Percentiles rank a stretch among this genome's conserved stretches.
Evolutionary conservation across 2,113 vertebrate genomes (phyloP).

Genomic region (Platysteira castanea): DNA sequence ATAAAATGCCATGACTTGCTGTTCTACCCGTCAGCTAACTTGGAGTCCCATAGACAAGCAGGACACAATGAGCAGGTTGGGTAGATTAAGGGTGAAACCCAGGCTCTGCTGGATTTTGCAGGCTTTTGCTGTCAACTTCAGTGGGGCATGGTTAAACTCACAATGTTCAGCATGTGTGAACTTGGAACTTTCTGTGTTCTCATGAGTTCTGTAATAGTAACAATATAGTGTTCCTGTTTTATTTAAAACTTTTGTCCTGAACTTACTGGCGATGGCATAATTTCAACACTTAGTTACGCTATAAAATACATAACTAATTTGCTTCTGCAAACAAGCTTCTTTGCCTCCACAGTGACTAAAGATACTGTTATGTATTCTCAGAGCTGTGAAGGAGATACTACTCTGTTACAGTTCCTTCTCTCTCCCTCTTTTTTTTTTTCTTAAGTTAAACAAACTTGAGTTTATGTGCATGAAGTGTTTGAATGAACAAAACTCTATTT

Average conservation of each 20-base stretch:
- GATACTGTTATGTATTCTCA: not conserved
- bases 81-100: not conserved
- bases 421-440: not conserved
- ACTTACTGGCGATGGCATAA: not conserved
- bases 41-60: not conserved
- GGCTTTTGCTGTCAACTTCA: not conserved
- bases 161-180: not conserved
- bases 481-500: not conserved
- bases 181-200: not conserved
- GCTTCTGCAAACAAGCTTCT: not conserved
- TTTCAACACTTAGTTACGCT: not conserved
- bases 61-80: not conserved
- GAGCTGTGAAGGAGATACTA: not conserved
- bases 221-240: not conserved
- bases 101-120: not conserved
- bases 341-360: not conserved
- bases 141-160: not conserved
- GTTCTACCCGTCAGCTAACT: not conserved
- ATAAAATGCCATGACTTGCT: not conserved
- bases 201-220: not conserved
- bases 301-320: not conserved
- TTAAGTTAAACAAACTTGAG: not conserved
- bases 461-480: not conserved
- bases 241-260: not conserved
- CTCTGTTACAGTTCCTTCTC: not conserved